These are phyloP conservation scores for Melopsittacus undulatus DNA, from an alignment of 2,797 vertebrate genomes.

Conservation along the genomic window DNA sequence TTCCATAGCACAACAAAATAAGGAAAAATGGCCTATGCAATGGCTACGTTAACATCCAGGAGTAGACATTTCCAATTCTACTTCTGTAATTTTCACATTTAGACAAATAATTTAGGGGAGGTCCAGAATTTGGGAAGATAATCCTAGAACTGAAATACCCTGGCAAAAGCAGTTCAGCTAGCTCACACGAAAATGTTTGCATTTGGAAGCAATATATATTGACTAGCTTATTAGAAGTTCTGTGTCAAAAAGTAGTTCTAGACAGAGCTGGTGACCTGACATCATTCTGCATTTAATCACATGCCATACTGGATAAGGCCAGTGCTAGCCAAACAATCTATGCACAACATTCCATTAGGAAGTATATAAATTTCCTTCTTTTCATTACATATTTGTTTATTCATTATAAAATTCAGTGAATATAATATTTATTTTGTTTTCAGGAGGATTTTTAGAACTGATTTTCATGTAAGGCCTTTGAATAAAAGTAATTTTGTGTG, in stretches of 20 bases:
- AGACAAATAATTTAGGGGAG: neutral
- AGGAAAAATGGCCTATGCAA: neutral
- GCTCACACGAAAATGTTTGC: neutral
- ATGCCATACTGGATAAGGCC: neutral
- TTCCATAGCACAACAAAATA: neutral
- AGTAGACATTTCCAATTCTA: neutral
- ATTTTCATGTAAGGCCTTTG: neutral
- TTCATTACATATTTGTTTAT: neutral
- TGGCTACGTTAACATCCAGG: neutral
- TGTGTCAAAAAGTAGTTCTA: neutral
- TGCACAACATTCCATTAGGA: neutral
- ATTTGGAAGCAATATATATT: neutral
- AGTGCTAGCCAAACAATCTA: neutral
- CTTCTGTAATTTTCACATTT: neutral
- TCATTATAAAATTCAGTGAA: neutral
- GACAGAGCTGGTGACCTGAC: neutral
- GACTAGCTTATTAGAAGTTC: neutral
- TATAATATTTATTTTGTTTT: neutral
- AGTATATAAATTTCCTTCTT: neutral
- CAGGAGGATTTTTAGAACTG: neutral
- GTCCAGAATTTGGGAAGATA: neutral
- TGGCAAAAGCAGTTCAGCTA: neutral
- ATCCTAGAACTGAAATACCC: neutral
- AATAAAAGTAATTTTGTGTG: neutral
- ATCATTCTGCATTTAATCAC: neutral